Evolutionary conservation across 2,888 invertebrate species (phyloP).

Genomic region (Machimus atricapillus): DNA sequence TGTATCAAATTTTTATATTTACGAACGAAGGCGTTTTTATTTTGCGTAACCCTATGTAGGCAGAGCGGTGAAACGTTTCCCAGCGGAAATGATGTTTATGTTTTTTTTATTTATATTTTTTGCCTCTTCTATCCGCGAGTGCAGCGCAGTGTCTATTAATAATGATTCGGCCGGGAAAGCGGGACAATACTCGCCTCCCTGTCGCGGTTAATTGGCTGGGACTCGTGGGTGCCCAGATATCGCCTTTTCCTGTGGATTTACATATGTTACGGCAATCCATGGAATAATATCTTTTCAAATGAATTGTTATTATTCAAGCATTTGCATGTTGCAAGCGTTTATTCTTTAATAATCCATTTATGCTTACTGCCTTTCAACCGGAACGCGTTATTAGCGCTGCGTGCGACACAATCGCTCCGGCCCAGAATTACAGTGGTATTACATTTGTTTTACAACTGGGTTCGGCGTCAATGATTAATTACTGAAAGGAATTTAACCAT

Average conservation of each 20-base stretch:
- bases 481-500: not conserved
- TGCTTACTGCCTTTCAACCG: slow-evolving; percentile 4
- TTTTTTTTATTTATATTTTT: not conserved
- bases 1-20: slow-evolving; percentile 26
- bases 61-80: slow-evolving; percentile 13
- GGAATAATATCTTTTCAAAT: not conserved
- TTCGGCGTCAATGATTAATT: slow-evolving; percentile 6
- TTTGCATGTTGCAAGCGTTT: slow-evolving; percentile 13
- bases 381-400: not conserved
- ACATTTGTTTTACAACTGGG: slow-evolving; percentile 13
- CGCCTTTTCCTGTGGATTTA: slow-evolving; percentile 21
- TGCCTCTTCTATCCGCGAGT: not conserved
- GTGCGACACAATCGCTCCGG: not conserved
- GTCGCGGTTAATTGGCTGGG: slow-evolving; percentile 7
- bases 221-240: slow-evolving; percentile 19
- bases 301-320: slow-evolving; percentile 14
- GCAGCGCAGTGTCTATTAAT: slow-evolving; percentile 16
- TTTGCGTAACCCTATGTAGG: slow-evolving; percentile 16
- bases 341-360: slow-evolving; percentile 5
- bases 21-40: slow-evolving; percentile 18
- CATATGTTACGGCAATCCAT: slow-evolving; percentile 8
- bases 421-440: not conserved
- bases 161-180: slow-evolving; percentile 11
- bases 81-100: slow-evolving; percentile 8
- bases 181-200: slow-evolving; percentile 24